Conservation (phyloP, 2,888 invertebrate genomes). For the Aricia artaxerxes region DNA sequence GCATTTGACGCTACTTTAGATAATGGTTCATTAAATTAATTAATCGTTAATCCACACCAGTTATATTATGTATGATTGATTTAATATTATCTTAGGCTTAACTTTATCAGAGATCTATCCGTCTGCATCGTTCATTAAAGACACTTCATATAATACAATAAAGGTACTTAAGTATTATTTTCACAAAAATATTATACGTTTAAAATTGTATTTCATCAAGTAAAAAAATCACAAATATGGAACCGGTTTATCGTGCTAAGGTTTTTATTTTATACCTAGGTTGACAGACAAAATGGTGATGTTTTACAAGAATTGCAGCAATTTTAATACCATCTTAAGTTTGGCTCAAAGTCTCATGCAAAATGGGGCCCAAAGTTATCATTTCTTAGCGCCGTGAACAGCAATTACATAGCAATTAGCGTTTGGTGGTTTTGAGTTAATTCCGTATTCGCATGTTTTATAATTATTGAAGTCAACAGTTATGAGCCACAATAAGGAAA, state of each 20-base stretch:
- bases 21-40: not conserved
- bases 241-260: no score
- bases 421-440: slow-evolving; percentile 13
- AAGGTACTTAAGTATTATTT: no score
- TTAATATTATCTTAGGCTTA: not conserved
- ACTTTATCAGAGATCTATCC: not conserved
- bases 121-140: not conserved
- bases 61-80: not conserved
- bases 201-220: no score
- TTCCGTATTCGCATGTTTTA: slow-evolving; percentile 45
- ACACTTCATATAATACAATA: no score
- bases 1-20: not conserved
- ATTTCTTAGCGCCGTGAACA: not conserved
- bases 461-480: slow-evolving; percentile 58
- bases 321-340: not conserved
- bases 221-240: no score
- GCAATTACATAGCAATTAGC: not conserved
- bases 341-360: not conserved
- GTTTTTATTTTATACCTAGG: no score
- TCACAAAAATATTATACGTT: no score
- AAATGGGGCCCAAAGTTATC: not conserved
- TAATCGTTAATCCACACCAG: not conserved
- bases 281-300: no score
- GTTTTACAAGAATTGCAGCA: no score
- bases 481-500: slow-evolving; percentile 73